Base-by-base conservation (phyloP, 23 tunicate genomes). In the Botrylloides violaceus region DNA sequence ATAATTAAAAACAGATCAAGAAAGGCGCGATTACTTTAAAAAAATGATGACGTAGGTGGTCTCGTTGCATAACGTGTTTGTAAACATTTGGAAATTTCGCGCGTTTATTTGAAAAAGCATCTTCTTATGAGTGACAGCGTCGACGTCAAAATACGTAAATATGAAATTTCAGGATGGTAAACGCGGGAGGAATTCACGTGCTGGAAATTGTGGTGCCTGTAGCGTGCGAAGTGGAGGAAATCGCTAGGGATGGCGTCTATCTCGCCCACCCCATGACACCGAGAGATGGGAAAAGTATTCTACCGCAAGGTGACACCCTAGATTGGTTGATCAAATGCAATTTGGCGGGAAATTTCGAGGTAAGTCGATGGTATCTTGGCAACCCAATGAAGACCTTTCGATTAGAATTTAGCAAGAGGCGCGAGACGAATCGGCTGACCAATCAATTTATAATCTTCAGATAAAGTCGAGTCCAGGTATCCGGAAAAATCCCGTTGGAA, bases 231-330 rank as follows among this genome's bases (percentile, higher is more conserved):
- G 74, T 68, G 26, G 30, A 68, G 24, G 74, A 68, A 37, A 37
- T 68, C 26, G 74, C 74, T 23, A 35, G 74, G 2, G 74, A 68
- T 43, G 74, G 74, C 1, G 28, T 68, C 37, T 68, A 68, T 68
- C 30, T 68, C 43, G 30, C 36, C 0, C 29, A 2, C 22, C 74
- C 74, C 7, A 35, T 25, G 22, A 28, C 24, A 2, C 74, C 47
- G 4, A 31, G 33, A 28, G 49, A 2, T 6, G 74, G 74, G 19
- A 28, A 43, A 19, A 37, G 49, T 32, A 37, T 68, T 1, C 19
- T 68, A 20, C 27, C 58, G 0, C 74, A 39, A 37, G 74, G 74
- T 5, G 58, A 56, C 24, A 68, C 58, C 23, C 32, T 37, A 20
- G 74, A 68, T 1, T 68, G 74, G 74, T 23, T 68, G 56, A 39